Evolutionary conservation across 2,888 invertebrate species (phyloP), one percentile per base, ranked within the genome.

Genomic region (Ennomos quercinarius): DNA sequence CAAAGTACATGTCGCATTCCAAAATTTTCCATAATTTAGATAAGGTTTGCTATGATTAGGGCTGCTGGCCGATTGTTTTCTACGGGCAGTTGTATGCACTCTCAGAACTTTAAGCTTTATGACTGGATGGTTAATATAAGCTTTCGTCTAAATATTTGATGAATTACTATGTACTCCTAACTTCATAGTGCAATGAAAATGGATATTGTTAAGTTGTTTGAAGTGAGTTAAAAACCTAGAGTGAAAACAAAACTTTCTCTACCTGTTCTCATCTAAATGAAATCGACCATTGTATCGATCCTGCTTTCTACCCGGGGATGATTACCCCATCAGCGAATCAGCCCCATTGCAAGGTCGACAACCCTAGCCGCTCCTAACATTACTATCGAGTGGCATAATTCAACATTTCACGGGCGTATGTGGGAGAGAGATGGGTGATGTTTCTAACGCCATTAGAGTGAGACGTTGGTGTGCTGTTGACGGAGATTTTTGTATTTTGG

Each of bases 21-120:
- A 86, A 91, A 90, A 87, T 90, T 87, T 91, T 91, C 91, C 90
- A 90, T 91, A 89, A 91, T 87, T 89, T 89, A 91, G 90, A 91
- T 91, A 91, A 91, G 86, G 91, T 91, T 91, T 81, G 87, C 91
- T 91, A 91, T 88, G 90, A 89, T 89, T 89, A 91, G 89, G 91
- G 91, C 76, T 90, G 90, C 67, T 51, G 49, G 9, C 35, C 10
- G 11, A 17, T 35, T 79, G 67, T 55, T 59, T 47, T 44, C 46
- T 51, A 47, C 47, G 41, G 12, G 17, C n/a, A 11, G 12, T 37
- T 38, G 34, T n/a, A 41, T 45, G 17, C 13, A 11, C 9, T 39
- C 17, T 13, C n/a, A 9, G 9, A 35, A 2, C n/a, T 27, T 11
- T 13, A 47, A 38, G 39, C 13, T 27, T 39, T 10, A 17, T 9